Conservation (phyloP, 1,140 invertebrate genomes). For the Probaryconus sp. region DNA sequence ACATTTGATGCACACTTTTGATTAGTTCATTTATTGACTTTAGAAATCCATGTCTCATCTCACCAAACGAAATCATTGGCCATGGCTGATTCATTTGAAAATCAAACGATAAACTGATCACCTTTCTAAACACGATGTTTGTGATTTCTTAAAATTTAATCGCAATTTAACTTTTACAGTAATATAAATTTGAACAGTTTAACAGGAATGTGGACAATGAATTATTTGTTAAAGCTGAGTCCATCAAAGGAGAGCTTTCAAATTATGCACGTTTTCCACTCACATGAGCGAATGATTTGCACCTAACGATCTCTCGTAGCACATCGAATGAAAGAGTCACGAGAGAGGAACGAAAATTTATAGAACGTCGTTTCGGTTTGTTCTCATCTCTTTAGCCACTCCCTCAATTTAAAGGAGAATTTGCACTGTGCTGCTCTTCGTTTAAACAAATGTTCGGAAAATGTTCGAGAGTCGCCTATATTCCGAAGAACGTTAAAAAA, state of each 20-base stretch:
- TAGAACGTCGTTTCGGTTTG: conserved; percentile 25
- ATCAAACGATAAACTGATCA: too few relatives aligned
- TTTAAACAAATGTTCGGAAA: conserved; percentile 31
- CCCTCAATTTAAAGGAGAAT: conserved; percentile 28
- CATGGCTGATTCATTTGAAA: too few relatives aligned
- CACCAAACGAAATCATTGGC: too few relatives aligned
- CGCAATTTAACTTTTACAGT: too few relatives aligned
- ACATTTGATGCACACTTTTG: too few relatives aligned
- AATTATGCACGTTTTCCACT: conserved; percentile 41
- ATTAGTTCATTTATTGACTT: too few relatives aligned
- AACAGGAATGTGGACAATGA: conserved; percentile 21
- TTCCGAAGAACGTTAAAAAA: conserved; percentile 3
- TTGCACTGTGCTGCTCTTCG: conserved; percentile 20
- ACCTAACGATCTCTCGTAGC: conserved; percentile 31
- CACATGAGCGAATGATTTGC: conserved; percentile 32
- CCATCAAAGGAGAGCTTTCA: conserved; percentile 18
- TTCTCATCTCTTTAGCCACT: conserved; percentile 27
- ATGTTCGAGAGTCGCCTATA: conserved; percentile 31
- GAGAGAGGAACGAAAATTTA: conserved; percentile 20
- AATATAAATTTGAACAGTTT: conserved; percentile 24
- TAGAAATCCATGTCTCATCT: too few relatives aligned
- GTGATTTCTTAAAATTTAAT: too few relatives aligned
- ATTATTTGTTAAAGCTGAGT: conserved; percentile 1
- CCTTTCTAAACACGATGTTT: too few relatives aligned
- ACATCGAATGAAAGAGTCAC: conserved; percentile 16